These are phyloP conservation scores for pig (Sus scrofa) DNA, from an alignment of 2,113 vertebrate species.

Conservation along the genomic window T2T-Sscrofa CM000830.6:121864001-121864500, in stretches of 20 bases:
- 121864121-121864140: background rate
- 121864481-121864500: background rate
- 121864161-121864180: conserved; percentile 11
- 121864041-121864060: background rate
- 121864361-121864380: background rate
- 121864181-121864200: background rate
- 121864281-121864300: conserved; percentile 33
- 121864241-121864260: background rate
- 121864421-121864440: background rate
- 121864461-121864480: background rate
- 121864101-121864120: conserved; percentile 17
- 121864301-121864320: background rate
- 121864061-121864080: background rate
- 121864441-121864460: background rate
- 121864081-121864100: background rate
- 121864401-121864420: background rate
- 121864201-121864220: background rate
- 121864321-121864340: conserved; percentile 14
- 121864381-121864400: conserved; percentile 18
- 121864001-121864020: background rate
- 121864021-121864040: background rate
- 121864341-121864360: background rate
- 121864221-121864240: conserved; percentile 31
- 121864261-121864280: background rate
- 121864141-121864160: background rate